Evolutionary conservation across 1,140 invertebrate species (phyloP).

Genomic region (Drosophila grimshawi): DNA sequence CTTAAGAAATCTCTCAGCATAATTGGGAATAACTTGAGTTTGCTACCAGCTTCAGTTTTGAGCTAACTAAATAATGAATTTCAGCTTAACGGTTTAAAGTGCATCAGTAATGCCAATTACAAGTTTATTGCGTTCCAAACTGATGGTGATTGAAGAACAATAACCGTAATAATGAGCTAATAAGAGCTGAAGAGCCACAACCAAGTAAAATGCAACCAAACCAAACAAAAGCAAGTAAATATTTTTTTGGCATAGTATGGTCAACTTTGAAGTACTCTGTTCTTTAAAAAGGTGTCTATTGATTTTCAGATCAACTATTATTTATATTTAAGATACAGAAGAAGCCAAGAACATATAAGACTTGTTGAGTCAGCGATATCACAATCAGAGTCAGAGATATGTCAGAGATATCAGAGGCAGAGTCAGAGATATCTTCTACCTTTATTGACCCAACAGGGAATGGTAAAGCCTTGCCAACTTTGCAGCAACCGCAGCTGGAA

Average conservation of each 20-base stretch:
- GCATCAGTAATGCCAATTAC: conserved; percentile 23
- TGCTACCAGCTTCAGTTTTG: neutral
- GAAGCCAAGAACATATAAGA: no score
- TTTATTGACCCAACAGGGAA: neutral
- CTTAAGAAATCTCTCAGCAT: neutral
- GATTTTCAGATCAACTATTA: no score
- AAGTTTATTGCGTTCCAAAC: conserved; percentile 31
- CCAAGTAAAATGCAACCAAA: conserved; percentile 28
- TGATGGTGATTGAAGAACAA: conserved; percentile 38
- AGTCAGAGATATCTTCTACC: no score
- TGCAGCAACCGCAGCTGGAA: neutral
- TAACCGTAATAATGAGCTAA: conserved; percentile 41
- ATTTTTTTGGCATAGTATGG: neutral
- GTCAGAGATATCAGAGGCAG: no score
- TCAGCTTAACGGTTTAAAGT: conserved; percentile 4
- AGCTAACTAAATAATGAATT: conserved; percentile 25
- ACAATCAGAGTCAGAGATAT: no score
- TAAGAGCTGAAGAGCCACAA: conserved; percentile 28
- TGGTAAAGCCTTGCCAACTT: neutral
- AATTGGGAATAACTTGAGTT: neutral
- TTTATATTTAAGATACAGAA: no score
- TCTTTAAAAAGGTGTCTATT: neutral
- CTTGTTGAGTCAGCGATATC: no score
- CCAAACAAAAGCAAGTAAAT: conserved; percentile 4
- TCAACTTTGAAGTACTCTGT: neutral